Conservation (phyloP, 2,888 invertebrate species). For the Papilio protenor region DNA sequence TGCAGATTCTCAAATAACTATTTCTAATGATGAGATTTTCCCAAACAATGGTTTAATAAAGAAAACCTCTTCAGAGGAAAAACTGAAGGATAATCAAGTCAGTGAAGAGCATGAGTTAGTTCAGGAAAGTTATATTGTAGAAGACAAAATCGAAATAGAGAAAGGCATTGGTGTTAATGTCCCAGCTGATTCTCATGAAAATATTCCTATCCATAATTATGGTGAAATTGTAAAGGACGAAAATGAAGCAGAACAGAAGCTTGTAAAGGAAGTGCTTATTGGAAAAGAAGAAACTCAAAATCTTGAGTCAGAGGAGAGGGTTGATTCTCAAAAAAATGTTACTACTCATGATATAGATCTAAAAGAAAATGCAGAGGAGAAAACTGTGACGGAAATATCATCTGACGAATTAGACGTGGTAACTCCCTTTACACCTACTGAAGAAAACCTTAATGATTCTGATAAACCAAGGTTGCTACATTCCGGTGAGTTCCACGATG, state of each 20-base stretch:
- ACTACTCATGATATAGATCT: not conserved
- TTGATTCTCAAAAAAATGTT: slow-evolving; percentile 2
- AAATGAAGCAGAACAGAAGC: not conserved
- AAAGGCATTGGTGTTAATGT: not conserved
- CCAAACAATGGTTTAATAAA: not conserved
- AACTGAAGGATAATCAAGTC: slow-evolving; percentile 28
- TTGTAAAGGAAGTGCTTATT: not conserved
- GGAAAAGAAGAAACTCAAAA: not conserved
- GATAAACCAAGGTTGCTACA: slow-evolving; percentile 66
- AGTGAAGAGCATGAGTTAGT: slow-evolving; percentile 17
- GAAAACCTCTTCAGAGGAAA: not conserved
- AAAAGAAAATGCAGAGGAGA: not conserved
- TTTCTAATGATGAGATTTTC: not conserved
- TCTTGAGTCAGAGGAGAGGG: not conserved
- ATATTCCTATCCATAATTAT: not conserved
- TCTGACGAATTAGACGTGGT: slow-evolving; percentile 77
- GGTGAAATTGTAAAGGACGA: not conserved
- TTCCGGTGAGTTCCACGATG: slow-evolving; percentile 83
- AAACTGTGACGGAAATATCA: slow-evolving; percentile 52
- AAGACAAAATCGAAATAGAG: not conserved
- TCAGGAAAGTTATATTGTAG: slow-evolving; percentile 25
- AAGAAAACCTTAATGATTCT: slow-evolving; percentile 50
- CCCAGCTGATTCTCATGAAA: not conserved
- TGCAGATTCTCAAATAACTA: not conserved
- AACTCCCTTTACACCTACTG: slow-evolving; percentile 60